Conservation (phyloP, 2,797 vertebrate species). For the Anguilla pacifica region DNA sequence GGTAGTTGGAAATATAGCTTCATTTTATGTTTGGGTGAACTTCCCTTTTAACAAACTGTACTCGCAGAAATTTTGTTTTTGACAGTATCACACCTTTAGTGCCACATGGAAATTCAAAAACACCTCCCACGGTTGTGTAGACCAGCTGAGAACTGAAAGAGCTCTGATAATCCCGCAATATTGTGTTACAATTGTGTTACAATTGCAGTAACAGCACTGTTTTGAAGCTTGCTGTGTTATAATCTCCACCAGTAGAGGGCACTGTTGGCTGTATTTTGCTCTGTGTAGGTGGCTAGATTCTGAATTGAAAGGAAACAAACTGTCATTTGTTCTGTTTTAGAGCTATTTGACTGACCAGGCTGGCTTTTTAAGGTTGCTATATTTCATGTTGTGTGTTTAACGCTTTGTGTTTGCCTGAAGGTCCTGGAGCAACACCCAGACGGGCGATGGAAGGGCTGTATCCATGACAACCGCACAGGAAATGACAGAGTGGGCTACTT, state of each 20-base stretch:
- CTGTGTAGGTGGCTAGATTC: too few relatives aligned
- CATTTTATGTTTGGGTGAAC: too few relatives aligned
- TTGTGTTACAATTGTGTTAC: not conserved
- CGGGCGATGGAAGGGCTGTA: slow-evolving; percentile 97
- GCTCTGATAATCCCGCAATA: not conserved
- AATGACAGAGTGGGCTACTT: slow-evolving; percentile 97
- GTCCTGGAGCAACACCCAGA: slow-evolving; percentile 95
- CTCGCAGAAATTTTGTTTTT: too few relatives aligned
- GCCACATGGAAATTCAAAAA: too few relatives aligned
- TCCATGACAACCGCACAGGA: slow-evolving; percentile 97
- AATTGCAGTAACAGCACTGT: not conserved
- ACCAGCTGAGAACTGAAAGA: not conserved
- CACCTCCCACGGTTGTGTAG: not conserved
- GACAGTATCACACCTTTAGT: too few relatives aligned
- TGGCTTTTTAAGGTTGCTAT: not conserved
- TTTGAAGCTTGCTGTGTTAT: not conserved
- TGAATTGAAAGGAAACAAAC: too few relatives aligned
- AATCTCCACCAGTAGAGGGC: slow-evolving; percentile 16
- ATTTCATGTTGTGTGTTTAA: not conserved
- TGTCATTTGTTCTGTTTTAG: too few relatives aligned
- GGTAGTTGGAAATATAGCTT: too few relatives aligned
- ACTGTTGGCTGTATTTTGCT: not conserved
- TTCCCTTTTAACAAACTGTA: too few relatives aligned
- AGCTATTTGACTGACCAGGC: too few relatives aligned
- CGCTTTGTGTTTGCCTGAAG: slow-evolving; percentile 59